A percentile compares a stretch with the other conserved stretches of the same genome.
Conservation (phyloP, 2,113 vertebrate genomes). For the Tylochromis polylepis region DNA sequence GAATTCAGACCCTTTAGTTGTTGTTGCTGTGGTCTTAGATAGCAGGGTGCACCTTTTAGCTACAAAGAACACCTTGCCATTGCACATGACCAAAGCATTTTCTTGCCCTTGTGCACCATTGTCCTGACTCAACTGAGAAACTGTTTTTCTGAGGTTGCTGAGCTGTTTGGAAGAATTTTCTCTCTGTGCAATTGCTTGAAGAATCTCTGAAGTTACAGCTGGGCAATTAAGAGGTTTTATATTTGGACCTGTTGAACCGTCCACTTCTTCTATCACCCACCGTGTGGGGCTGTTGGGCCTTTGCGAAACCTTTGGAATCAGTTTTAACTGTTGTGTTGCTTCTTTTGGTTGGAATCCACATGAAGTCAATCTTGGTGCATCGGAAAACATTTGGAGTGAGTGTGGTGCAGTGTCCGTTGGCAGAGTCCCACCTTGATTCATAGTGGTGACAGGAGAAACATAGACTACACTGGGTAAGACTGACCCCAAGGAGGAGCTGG, state of each 20-base stretch:
- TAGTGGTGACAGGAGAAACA: slow-evolving; percentile 78
- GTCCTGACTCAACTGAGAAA: slow-evolving; percentile 21
- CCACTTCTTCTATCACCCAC: slow-evolving; percentile 80
- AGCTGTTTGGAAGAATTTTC: slow-evolving; percentile 26
- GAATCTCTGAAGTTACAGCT: slow-evolving; percentile 71
- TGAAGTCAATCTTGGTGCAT: slow-evolving; percentile 10
- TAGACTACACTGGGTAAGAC: slow-evolving; percentile 71
- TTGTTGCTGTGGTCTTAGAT: background rate
- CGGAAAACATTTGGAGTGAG: slow-evolving; percentile 32
- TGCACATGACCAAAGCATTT: slow-evolving; percentile 81
- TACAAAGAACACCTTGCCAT: slow-evolving; percentile 83
- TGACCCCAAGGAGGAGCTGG: slow-evolving; percentile 31
- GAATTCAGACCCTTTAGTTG: background rate
- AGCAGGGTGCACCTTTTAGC: slow-evolving; percentile 60
- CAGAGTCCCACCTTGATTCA: slow-evolving; percentile 59
- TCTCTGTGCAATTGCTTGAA: slow-evolving; percentile 67
- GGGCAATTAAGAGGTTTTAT: slow-evolving; percentile 74
- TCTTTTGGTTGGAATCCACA: background rate
- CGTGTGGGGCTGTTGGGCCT: slow-evolving; percentile 72
- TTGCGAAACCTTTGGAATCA: slow-evolving; percentile 32
- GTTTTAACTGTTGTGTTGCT: slow-evolving; percentile 30
- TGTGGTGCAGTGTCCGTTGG: slow-evolving; percentile 25
- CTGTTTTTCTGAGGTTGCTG: background rate
- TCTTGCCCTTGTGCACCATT: slow-evolving; percentile 67
- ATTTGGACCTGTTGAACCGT: slow-evolving; percentile 40